Evolutionary conservation across 2,888 invertebrate species (phyloP).

Genomic region (Tetramorium bicarinatum): DNA sequence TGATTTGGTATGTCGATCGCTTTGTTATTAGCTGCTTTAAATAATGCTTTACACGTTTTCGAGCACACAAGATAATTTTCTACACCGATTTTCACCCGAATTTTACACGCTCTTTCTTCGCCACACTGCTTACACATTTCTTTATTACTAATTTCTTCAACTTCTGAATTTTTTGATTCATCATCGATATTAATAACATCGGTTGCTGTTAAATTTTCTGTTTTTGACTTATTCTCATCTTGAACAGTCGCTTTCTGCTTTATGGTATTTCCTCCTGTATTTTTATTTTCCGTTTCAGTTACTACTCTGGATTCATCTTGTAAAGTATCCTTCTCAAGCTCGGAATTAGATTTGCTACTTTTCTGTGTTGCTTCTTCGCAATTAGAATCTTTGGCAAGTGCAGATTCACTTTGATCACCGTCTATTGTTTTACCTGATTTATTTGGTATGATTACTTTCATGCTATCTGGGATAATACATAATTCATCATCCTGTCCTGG

Average conservation of each 20-base stretch:
- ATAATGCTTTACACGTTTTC: constrained; percentile 81
- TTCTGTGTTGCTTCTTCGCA: constrained; percentile 46
- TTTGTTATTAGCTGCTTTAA: constrained; percentile 81
- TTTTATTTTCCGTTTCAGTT: constrained; percentile 61
- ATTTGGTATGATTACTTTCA: constrained; percentile 80
- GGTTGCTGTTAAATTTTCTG: constrained; percentile 53
- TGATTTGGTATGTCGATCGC: constrained; percentile 84
- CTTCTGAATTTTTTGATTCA: constrained; percentile 81
- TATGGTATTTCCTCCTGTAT: background rate
- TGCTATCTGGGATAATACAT: constrained; percentile 85
- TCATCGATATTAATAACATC: constrained; percentile 87
- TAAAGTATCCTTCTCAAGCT: constrained; percentile 31
- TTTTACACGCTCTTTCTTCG: constrained; percentile 79
- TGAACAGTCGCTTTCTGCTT: constrained; percentile 38
- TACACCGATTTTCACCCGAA: constrained; percentile 87
- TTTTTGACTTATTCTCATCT: constrained; percentile 34
- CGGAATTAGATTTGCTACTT: constrained; percentile 24
- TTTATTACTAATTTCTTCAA: constrained; percentile 80
- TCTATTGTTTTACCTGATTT: constrained; percentile 60
- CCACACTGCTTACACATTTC: constrained; percentile 84
- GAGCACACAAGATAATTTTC: constrained; percentile 84
- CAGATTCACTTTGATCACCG: constrained; percentile 66
- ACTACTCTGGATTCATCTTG: constrained; percentile 54
- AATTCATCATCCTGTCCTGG: constrained; percentile 85
- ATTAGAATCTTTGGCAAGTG: constrained; percentile 47